Evolutionary conservation across 2,797 vertebrate species (phyloP).

Genomic region (Sebastes elongatus): DNA sequence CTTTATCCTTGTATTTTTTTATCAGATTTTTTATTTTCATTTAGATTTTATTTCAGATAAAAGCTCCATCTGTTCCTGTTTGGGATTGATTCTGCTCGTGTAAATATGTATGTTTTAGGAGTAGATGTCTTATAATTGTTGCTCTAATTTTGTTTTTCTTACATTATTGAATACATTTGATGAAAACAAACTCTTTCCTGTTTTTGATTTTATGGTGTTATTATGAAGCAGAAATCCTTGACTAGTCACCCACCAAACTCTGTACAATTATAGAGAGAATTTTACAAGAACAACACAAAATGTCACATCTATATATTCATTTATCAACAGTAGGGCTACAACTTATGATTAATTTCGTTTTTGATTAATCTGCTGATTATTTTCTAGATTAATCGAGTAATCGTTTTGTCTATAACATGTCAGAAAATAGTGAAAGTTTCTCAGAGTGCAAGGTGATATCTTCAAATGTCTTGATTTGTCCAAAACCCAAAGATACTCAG

Average conservation of each 20-base stretch:
- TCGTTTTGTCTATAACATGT: too few species aligned
- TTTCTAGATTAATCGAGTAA: too few species aligned
- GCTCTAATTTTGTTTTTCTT: neutral
- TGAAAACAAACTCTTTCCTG: neutral
- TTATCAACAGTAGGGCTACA: neutral
- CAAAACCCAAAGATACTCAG: too few species aligned
- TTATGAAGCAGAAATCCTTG: neutral
- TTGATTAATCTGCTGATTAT: too few species aligned
- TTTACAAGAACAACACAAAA: neutral
- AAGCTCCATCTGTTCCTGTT: neutral
- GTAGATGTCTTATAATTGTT: neutral
- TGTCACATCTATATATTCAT: neutral
- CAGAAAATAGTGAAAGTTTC: too few species aligned
- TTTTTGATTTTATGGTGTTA: neutral
- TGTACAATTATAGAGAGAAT: neutral
- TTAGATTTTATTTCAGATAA: neutral
- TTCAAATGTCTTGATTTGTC: too few species aligned
- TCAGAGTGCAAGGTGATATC: too few species aligned
- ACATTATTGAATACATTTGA: neutral
- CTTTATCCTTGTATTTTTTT: neutral
- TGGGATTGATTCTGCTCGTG: neutral
- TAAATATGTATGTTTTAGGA: neutral
- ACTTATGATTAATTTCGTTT: rapidly evolving
- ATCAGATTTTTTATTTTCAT: neutral
- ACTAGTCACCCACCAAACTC: neutral